Percentiles rank a stretch among this genome's conserved stretches.
phyloP scores from a whole-genome alignment of 2,797 vertebrate species.

The Platyrinchus mystaceus region DNA sequence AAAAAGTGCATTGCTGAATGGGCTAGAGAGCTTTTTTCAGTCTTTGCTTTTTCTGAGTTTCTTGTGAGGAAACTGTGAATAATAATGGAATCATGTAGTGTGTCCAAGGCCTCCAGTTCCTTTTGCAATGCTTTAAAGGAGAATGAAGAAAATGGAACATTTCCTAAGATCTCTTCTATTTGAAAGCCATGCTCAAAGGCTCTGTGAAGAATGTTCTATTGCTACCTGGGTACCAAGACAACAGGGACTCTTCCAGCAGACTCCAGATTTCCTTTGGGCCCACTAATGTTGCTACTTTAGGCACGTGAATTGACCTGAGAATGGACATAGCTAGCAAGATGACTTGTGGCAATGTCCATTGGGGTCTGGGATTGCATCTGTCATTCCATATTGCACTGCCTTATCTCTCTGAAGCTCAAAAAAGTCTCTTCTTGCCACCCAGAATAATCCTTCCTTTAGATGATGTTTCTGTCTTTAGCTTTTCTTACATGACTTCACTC shows the following conservation, averaged over 20 bases:
- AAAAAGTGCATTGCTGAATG: not conserved
- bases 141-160: not conserved
- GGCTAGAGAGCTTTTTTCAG: not conserved
- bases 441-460: constrained; percentile 3
- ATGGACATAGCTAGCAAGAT: not conserved
- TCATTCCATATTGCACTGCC: not conserved
- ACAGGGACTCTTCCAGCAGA: not conserved
- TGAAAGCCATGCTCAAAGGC: not conserved
- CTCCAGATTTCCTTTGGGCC: not conserved
- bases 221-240: not conserved
- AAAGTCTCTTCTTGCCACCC: not conserved
- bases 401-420: not conserved
- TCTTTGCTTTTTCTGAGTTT: not conserved
- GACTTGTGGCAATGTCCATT: not conserved
- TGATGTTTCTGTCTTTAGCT: not conserved
- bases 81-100: not conserved
- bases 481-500: constrained; percentile 1
- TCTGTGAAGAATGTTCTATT: not conserved
- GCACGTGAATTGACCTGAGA: not conserved
- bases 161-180: not conserved
- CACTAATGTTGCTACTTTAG: not conserved
- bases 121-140: not conserved
- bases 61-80: not conserved
- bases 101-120: not conserved
- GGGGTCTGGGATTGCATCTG: not conserved